Evolutionary conservation across 2,113 vertebrate species (phyloP).

Genomic region (Elephantulus edwardii): DNA sequence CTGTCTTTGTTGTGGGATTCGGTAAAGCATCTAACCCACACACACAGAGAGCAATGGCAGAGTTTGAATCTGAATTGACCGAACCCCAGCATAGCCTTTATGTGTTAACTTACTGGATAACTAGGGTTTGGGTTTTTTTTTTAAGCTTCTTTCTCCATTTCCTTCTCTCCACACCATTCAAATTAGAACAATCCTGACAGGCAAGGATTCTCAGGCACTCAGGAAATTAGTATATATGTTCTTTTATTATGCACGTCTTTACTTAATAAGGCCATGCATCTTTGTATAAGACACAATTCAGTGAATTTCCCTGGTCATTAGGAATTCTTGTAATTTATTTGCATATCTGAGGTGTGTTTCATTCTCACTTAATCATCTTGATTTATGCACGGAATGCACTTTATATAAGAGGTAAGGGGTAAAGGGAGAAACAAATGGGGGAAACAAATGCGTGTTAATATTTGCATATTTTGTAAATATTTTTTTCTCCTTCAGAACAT

Average conservation of each 20-base stretch:
- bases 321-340: slow-evolving; percentile 1
- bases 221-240: neutral
- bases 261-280: no score
- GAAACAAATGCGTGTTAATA: neutral
- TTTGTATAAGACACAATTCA: neutral
- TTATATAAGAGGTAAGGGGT: neutral
- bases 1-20: neutral
- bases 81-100: neutral
- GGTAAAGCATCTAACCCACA: no score
- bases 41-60: neutral
- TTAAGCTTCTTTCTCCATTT: neutral
- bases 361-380: neutral
- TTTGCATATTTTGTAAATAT: neutral
- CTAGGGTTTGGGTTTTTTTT: neutral
- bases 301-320: neutral
- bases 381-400: slow-evolving; percentile 24
- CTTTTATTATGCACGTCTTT: neutral
- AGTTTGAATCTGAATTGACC: neutral
- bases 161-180: neutral
- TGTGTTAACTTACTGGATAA: neutral
- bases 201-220: neutral
- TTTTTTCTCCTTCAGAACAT: neutral
- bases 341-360: neutral
- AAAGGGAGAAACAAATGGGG: neutral
- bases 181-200: neutral